Percentiles rank a stretch among this genome's conserved stretches.
phyloP scores from a whole-genome alignment of 2,888 invertebrate species.

The Nymphalis polychloros region DNA sequence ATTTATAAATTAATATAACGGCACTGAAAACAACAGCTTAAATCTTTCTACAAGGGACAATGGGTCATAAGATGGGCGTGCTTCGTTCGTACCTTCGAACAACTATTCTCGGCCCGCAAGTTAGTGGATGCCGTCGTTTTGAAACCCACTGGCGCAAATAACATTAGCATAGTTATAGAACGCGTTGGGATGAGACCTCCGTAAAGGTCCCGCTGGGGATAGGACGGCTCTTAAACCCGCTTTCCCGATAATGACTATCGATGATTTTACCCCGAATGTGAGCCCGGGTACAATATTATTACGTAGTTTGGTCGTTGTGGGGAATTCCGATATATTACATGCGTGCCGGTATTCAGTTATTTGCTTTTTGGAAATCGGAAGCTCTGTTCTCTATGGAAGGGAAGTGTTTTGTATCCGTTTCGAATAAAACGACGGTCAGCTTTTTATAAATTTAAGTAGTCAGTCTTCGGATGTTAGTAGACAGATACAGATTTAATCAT shows the following conservation, averaged over 20 bases:
- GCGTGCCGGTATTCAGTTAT: constrained; percentile 65
- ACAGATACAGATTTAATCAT: background rate
- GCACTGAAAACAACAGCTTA: constrained; percentile 29
- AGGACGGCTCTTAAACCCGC: constrained; percentile 78
- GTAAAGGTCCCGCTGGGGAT: constrained; percentile 76
- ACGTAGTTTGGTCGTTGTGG: constrained; percentile 71
- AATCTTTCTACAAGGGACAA: constrained; percentile 42
- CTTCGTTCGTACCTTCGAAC: constrained; percentile 22
- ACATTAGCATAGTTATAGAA: constrained; percentile 82
- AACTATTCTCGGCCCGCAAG: constrained; percentile 45
- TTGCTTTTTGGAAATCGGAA: constrained; percentile 53
- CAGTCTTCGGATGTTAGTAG: background rate
- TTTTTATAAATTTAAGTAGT: background rate
- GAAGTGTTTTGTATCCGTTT: constrained; percentile 11
- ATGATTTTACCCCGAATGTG: constrained; percentile 76
- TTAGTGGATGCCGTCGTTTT: constrained; percentile 71
- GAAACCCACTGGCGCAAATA: constrained; percentile 78
- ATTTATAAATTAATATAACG: constrained; percentile 28
- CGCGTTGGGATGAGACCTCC: constrained; percentile 77
- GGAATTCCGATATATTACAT: constrained; percentile 74
- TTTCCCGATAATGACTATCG: constrained; percentile 81
- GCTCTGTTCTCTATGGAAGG: constrained; percentile 5
- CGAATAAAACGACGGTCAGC: background rate
- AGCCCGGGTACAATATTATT: constrained; percentile 77
- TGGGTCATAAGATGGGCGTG: constrained; percentile 39